These are phyloP conservation scores for Idaea straminata DNA, from an alignment of 2,888 invertebrate genomes.

Conservation along the genomic window DNA sequence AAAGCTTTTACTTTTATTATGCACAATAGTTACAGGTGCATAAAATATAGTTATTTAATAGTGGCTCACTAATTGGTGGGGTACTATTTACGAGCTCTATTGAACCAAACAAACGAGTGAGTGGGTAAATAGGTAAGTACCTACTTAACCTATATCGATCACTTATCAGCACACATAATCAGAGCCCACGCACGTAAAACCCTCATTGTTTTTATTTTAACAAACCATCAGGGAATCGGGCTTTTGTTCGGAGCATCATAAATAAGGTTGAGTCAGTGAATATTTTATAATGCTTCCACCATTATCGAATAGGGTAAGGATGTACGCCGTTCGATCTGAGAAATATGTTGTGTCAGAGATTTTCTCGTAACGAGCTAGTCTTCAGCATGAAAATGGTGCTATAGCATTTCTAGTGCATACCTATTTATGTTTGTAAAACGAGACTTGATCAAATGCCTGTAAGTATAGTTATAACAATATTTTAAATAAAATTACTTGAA, in stretches of 20 bases:
- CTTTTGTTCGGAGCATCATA: conserved; percentile 58
- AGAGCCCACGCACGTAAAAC: neutral
- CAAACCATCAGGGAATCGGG: conserved; percentile 41
- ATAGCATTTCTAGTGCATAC: neutral
- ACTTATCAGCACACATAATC: conserved; percentile 1
- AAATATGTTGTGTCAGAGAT: conserved; percentile 47
- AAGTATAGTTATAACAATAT: too few relatives aligned
- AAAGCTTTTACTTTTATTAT: too few relatives aligned
- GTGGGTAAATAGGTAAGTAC: neutral
- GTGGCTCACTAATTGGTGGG: neutral
- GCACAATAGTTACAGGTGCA: too few relatives aligned
- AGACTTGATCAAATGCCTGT: too few relatives aligned
- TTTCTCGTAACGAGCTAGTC: conserved; percentile 27
- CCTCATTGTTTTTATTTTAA: conserved; percentile 37
- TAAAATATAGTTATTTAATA: neutral
- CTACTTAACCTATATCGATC: neutral
- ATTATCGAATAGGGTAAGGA: conserved; percentile 66
- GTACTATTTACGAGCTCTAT: neutral
- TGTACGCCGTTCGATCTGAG: conserved; percentile 57
- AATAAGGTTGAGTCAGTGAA: conserved; percentile 65
- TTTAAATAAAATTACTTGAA: too few relatives aligned
- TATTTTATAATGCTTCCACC: conserved; percentile 66
- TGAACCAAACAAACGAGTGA: neutral
- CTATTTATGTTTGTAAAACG: neutral
- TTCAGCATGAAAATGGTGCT: neutral